Conservation (phyloP, 2,113 vertebrate species). For the Antechinus stuartii region DNA sequence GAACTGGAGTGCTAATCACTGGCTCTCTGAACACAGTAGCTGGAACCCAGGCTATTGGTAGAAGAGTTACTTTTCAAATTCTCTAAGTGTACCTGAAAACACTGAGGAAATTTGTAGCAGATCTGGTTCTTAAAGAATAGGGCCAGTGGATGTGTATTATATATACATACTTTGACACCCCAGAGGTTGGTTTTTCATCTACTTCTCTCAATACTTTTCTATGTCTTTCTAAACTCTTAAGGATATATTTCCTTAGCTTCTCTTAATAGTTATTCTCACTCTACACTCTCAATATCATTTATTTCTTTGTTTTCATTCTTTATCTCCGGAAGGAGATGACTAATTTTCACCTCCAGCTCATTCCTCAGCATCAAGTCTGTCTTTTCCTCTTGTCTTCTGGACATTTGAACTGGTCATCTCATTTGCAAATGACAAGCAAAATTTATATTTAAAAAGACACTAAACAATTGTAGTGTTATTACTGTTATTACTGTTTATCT, state of each 20-base stretch:
- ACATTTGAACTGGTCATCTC: not conserved
- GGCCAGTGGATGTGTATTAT: not conserved
- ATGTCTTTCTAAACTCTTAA: not conserved
- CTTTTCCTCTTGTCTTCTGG: not conserved
- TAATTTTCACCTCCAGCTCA: not conserved
- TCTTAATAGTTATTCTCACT: not conserved
- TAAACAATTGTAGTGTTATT: not conserved
- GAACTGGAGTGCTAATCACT: not conserved
- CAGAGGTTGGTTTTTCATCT: not conserved
- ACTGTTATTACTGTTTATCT: not conserved
- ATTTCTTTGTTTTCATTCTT: not conserved
- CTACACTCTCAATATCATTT: not conserved
- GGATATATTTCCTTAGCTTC: not conserved
- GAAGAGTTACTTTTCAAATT: not conserved
- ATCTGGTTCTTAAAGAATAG: not conserved
- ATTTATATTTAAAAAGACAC: not conserved
- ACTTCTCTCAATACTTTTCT: not conserved
- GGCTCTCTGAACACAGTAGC: not conserved
- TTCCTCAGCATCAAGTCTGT: not conserved
- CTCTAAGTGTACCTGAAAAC: not conserved
- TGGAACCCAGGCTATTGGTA: no score
- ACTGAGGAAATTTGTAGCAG: not conserved
- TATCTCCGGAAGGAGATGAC: not conserved
- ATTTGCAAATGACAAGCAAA: not conserved
- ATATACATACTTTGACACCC: not conserved